Evolutionary conservation across 2,888 invertebrate species (phyloP), one percentile per base, ranked within the genome.

Genomic region (Synergus itoensis): DNA sequence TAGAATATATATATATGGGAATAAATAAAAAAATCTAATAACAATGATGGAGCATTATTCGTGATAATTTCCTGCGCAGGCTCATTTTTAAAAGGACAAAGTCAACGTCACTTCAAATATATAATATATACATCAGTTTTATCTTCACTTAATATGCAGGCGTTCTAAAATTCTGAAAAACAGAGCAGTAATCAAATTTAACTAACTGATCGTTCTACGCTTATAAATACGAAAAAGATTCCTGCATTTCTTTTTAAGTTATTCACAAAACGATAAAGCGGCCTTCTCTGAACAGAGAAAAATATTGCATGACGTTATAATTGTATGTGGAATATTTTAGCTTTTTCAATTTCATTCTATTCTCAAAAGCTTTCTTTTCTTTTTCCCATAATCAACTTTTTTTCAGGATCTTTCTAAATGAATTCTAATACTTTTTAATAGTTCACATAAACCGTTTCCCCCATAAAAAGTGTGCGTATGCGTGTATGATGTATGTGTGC

Each of bases 401-500:
- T 62, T 62, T 62, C 28, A 62, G 62, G 21, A 62, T 62, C 21
- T 62, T 5, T 62, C 21, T 28, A 4, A 28, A 62, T 48, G 12
- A 48, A 45, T 48, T 69, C 45, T 21, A 28, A 48, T 69, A 28
- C 21, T 48, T 69, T 69, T 69, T n/a, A 2, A 16, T 18, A 41
- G 43, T 45, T 21, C 43, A 67, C 45, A 48, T 48, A 69, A 69
- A 69, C 53, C 79, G 76, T 81, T 64, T 79, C 53, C 75, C 77
- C 78, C 76, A 76, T 21, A 76, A 78, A 77, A 79, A 77, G 79
- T 79, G 81, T 77, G 75, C 77, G 81, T 81, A 79, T 77, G 81
- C 77, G 81, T 77, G 81, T 79, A 79, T 77, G 73, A 77, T 78
- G 76, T 77, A 78, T 77, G 64, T 53, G 73, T 57, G 65, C 57